These are phyloP conservation scores for Furnarius figulus DNA, from an alignment of 2,113 vertebrate genomes.

Conservation along the genomic window DNA sequence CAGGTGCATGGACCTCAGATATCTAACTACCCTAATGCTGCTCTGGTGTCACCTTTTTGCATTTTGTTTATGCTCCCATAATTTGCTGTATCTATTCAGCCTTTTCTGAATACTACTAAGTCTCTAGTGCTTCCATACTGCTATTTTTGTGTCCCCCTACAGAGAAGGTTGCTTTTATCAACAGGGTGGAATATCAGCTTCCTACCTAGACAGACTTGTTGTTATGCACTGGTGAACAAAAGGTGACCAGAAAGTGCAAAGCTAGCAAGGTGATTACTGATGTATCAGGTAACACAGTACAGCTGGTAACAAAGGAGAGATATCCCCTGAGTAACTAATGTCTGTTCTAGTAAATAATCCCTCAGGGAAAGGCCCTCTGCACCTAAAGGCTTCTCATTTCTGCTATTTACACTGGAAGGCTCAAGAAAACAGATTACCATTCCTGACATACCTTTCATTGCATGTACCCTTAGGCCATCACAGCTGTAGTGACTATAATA, in stretches of 20 bases:
- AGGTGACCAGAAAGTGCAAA: neutral
- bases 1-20: neutral
- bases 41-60: neutral
- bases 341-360: neutral
- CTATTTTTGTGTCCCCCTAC: neutral
- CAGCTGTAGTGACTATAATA: neutral
- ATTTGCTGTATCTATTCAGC: neutral
- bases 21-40: neutral
- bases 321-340: neutral
- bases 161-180: neutral
- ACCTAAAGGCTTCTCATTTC: neutral
- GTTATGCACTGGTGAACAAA: neutral
- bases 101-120: neutral
- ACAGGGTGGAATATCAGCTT: neutral
- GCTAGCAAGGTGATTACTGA: neutral
- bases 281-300: neutral
- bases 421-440: neutral
- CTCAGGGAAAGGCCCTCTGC: neutral
- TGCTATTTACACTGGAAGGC: neutral
- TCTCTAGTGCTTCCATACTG: neutral
- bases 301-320: neutral
- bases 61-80: neutral
- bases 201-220: neutral
- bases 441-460: neutral
- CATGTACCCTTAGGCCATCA: fast-evolving